Evolutionary conservation across 2,797 vertebrate genomes (phyloP), one percentile per base, ranked within the genome.

Genomic region (Coendou prehensilis): DNA sequence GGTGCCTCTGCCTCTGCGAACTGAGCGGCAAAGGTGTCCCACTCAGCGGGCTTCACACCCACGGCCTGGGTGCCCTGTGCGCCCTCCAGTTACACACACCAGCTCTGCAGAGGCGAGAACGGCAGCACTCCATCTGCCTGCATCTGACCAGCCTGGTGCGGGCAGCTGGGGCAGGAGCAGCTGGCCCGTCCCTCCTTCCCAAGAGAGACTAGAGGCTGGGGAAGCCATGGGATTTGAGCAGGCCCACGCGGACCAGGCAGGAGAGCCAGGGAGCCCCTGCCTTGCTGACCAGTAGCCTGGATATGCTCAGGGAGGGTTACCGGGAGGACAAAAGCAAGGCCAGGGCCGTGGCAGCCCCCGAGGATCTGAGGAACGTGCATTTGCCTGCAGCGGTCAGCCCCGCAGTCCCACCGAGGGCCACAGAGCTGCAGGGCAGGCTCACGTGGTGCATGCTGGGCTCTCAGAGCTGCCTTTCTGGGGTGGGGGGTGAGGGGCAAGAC

Each of bases 371-470:
- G 75, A 9, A 2, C 2, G 1, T 20, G 52, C 9, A 4, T 23
- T 50, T 7, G 0, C 56, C 52, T 17, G 26, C 30, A 41, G 37
- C 18, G 0, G 37, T 52, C 0, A 9, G 28, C 33, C 57, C n/a
- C 1, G 1, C 6, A 0, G 79, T 63, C 28, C 76, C 41, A 6
- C 14, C 0, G 6, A 67, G 52, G 26, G n/a, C 79, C 41, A 23
- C 7, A 28, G 45, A 33, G 13, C 9, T 0, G 0, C 59, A 6
- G 15, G 18, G n/a, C 13, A 0, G 3, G 54, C 69, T 57, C 5
- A 0, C 1, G 41, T 41, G 47, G 61, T 4, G n/a, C 22, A 10
- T 22, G 50, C 57, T 41, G 7, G 11, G 6, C 7, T 57, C 69
- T 33, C 7, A 15, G 37, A 23, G 61, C 78, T 2, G 23, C 1